phyloP scores from a whole-genome alignment of 2,797 vertebrate species.

The Chelmon rostratus region DNA sequence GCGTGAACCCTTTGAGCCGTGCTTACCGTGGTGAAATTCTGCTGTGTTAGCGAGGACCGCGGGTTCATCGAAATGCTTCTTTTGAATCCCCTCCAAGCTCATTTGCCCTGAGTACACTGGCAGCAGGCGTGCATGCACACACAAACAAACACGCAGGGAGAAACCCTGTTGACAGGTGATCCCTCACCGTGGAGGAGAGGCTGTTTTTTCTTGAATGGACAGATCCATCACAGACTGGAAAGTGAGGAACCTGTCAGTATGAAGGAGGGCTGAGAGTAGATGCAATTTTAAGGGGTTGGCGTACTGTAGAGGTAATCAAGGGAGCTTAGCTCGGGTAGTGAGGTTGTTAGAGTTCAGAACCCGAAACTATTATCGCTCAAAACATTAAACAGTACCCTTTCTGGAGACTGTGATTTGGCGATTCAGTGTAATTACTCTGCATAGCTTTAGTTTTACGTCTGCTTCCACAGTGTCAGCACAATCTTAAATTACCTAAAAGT shows the following conservation, averaged over 20 bases:
- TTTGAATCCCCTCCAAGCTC: constrained; percentile 59
- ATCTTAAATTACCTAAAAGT: constrained; percentile 45
- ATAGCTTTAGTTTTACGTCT: constrained; percentile 39
- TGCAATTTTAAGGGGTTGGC: constrained; percentile 28
- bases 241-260: constrained; percentile 47
- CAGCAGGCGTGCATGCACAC: constrained; percentile 6
- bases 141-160: constrained; percentile 28
- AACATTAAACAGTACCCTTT: constrained; percentile 32
- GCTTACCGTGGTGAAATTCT: constrained; percentile 55
- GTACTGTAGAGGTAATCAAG: constrained; percentile 18
- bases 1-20: constrained; percentile 36
- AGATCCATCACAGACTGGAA: constrained; percentile 58
- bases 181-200: constrained; percentile 44
- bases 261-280: constrained; percentile 20
- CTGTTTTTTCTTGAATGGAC: constrained; percentile 44
- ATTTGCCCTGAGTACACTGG: constrained; percentile 50
- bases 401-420: constrained; percentile 31
- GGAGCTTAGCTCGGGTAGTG: constrained; percentile 1
- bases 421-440: constrained; percentile 56
- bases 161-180: constrained; percentile 60
- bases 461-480: constrained; percentile 55
- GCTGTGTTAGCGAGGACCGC: constrained; percentile 45
- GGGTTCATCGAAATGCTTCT: constrained; percentile 44
- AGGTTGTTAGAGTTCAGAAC: constrained; percentile 22
- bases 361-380: constrained; percentile 20